A percentile compares a stretch with the other conserved stretches of the same genome.
Evolutionary conservation across 2,113 vertebrate genomes (phyloP).

Genomic region (Clarias macrocephalus): DNA sequence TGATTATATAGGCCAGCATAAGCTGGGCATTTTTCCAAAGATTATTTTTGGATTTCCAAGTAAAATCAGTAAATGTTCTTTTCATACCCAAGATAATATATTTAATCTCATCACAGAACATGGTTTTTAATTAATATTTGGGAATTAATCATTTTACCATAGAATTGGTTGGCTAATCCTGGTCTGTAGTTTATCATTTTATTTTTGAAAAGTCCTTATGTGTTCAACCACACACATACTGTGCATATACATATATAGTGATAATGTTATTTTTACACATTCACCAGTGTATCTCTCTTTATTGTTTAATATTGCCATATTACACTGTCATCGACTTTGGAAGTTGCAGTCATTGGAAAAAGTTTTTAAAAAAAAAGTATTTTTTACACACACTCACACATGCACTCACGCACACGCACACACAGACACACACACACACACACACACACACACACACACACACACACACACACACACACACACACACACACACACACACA

Average conservation of each 20-base stretch:
- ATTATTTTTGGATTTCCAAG: not conserved
- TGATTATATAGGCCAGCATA: not conserved
- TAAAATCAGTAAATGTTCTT: not conserved
- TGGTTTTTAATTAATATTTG: slow-evolving; percentile 25
- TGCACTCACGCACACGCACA: not conserved
- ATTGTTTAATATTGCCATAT: slow-evolving; percentile 8
- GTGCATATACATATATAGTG: not conserved
- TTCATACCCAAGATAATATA: slow-evolving; percentile 9
- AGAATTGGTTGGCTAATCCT: slow-evolving; percentile 16
- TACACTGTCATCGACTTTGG: not conserved
- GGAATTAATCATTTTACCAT: slow-evolving; percentile 1
- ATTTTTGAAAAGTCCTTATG: not conserved
- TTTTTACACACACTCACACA: slow-evolving; percentile 6
- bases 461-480: not conserved
- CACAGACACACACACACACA: not conserved
- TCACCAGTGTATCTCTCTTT: not conserved
- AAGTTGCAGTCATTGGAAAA: not conserved
- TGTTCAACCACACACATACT: not conserved
- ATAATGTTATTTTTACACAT: not conserved
- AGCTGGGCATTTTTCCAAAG: not conserved
- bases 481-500: too few species aligned
- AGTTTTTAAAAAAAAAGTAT: too few species aligned
- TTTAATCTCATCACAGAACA: not conserved
- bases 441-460: too few species aligned
- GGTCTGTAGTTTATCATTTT: not conserved